Conservation (phyloP, 1,140 invertebrate species). For the Cataglyphis hispanica region DNA sequence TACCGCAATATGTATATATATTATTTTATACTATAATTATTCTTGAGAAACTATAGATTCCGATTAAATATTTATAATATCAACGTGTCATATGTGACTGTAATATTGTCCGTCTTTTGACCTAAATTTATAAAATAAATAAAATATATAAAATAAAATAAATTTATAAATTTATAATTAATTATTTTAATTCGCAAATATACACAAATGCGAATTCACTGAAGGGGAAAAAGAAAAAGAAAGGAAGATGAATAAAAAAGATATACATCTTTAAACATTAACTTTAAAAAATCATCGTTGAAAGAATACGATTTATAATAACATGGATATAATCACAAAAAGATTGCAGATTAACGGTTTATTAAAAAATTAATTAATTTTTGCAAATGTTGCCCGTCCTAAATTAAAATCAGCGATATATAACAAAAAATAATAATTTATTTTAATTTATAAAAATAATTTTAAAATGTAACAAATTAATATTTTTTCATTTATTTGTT, state of each 20-base stretch:
- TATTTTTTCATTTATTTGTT: background rate
- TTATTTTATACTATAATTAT: conserved; percentile 18
- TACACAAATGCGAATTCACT: background rate
- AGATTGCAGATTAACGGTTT: background rate
- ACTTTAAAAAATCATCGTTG: background rate
- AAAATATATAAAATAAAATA: too few relatives aligned
- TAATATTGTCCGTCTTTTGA: background rate
- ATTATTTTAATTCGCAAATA: background rate
- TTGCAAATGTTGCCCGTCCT: background rate
- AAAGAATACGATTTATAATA: background rate
- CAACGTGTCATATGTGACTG: background rate
- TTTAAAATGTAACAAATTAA: background rate
- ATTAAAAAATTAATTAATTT: background rate
- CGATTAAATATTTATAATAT: background rate
- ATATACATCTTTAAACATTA: too few relatives aligned
- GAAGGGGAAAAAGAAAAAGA: too few relatives aligned
- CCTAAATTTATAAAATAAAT: background rate
- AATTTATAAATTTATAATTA: background rate
- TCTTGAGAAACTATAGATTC: background rate
- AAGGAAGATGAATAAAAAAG: background rate
- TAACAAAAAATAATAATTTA: background rate
- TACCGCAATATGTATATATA: background rate
- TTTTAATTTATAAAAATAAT: background rate
- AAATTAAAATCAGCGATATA: conserved; percentile 1
- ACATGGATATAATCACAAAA: too few relatives aligned